phyloP scores from a whole-genome alignment of 2,797 vertebrate species.

The Chelonia mydas region DNA sequence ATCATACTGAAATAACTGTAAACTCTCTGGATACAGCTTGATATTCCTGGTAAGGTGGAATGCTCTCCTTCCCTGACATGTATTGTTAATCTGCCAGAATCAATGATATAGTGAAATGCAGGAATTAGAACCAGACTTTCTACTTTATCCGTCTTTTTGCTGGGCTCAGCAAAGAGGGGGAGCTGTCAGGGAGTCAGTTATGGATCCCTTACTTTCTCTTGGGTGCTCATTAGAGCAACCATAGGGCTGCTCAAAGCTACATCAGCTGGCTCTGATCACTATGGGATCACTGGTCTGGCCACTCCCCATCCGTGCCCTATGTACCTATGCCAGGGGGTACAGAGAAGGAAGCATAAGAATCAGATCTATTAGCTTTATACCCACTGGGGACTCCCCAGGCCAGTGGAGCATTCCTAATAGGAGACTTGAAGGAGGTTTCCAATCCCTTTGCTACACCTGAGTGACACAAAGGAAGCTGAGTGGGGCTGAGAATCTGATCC shows the following conservation, averaged over 20 bases:
- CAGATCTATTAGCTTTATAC: neutral
- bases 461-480: neutral
- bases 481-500: slow-evolving; percentile 21
- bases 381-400: neutral
- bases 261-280: neutral
- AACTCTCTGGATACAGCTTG: rapidly evolving
- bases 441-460: neutral
- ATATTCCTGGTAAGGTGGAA: rapidly evolving
- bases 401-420: neutral
- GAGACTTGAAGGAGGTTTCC: neutral
- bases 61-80: neutral
- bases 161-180: neutral
- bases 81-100: rapidly evolving
- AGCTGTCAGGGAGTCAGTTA: rapidly evolving
- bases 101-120: rapidly evolving
- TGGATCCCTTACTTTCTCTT: rapidly evolving
- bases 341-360: neutral
- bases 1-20: rapidly evolving
- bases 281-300: neutral
- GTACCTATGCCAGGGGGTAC: too few relatives aligned
- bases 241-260: neutral
- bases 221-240: rapidly evolving
- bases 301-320: rapidly evolving
- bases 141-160: neutral
- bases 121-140: neutral